phyloP scores from a whole-genome alignment of 53 echinoderm and acorn worm species.

The Echinarachnius parma region DNA sequence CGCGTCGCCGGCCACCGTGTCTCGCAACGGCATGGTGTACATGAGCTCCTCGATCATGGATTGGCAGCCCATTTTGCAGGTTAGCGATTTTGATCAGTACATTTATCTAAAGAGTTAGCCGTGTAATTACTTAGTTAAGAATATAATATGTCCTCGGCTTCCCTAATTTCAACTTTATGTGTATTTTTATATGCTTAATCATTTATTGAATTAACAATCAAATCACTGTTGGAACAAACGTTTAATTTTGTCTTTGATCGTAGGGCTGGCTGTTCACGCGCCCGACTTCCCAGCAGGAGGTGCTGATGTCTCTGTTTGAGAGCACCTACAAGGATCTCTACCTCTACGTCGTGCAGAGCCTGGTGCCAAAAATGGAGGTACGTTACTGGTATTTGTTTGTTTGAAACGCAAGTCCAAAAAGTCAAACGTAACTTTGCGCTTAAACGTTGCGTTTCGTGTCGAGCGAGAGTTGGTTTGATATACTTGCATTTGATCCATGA shows the following conservation, averaged over 20 bases:
- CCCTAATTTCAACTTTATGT: too few relatives aligned
- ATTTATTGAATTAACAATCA: background rate
- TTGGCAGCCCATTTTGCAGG: slow-evolving; percentile 91
- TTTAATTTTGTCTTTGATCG: slow-evolving; percentile 15
- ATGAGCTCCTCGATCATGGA: slow-evolving; percentile 99
- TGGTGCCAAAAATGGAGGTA: slow-evolving; percentile 84
- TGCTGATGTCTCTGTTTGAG: slow-evolving; percentile 80
- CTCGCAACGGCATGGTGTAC: slow-evolving; percentile 97
- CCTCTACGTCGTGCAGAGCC: slow-evolving; percentile 62
- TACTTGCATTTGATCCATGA: too few relatives aligned
- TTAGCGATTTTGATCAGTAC: too few relatives aligned
- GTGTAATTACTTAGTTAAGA: too few relatives aligned
- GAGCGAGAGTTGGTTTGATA: too few relatives aligned
- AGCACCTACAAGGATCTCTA: slow-evolving; percentile 78
- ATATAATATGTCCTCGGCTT: too few relatives aligned
- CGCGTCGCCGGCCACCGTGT: slow-evolving; percentile 96
- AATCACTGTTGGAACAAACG: background rate
- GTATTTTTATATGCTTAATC: background rate
- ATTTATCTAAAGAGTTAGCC: too few relatives aligned
- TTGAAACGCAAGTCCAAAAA: background rate
- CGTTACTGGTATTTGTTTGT: slow-evolving; percentile 9
- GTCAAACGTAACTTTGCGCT: too few relatives aligned
- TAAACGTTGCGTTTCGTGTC: too few relatives aligned
- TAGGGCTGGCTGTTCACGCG: slow-evolving; percentile 92
- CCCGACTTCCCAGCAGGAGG: slow-evolving; percentile 80